phyloP scores from a whole-genome alignment of 2,888 invertebrate species.

The Ctenicera cuprea region DNA sequence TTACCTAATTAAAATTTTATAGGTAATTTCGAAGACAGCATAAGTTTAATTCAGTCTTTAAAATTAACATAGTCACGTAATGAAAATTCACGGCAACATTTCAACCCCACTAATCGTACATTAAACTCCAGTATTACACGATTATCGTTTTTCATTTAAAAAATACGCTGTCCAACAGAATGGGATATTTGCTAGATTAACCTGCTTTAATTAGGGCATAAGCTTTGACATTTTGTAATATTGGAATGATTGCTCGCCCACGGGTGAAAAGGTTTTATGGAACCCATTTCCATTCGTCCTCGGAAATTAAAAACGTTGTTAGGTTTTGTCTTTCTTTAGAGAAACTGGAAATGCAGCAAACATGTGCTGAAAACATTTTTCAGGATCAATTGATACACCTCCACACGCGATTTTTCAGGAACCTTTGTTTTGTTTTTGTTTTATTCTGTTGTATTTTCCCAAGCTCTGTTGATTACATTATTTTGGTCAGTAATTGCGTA shows the following conservation, averaged over 20 bases:
- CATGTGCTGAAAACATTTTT: not conserved
- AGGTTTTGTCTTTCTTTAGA: not conserved
- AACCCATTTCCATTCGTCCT: too few relatives aligned
- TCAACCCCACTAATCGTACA: conserved; percentile 3
- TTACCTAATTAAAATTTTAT: too few relatives aligned
- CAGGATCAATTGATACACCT: not conserved
- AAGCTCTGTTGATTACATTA: conserved; percentile 19
- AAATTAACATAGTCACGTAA: conserved; percentile 3
- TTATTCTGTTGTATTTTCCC: not conserved
- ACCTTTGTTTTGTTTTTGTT: not conserved
- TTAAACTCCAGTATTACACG: conserved; percentile 13
- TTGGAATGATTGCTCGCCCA: not conserved
- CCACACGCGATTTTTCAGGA: not conserved
- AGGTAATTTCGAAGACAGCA: too few relatives aligned
- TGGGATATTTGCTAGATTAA: conserved; percentile 8
- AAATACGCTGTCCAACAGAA: conserved; percentile 3
- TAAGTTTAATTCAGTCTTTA: conserved; percentile 7
- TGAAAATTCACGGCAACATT: not conserved
- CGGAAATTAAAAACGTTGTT: too few relatives aligned
- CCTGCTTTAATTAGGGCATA: conserved; percentile 4
- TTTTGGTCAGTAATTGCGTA: conserved; percentile 23
- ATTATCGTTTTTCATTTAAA: conserved; percentile 22
- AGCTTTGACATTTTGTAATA: conserved; percentile 11
- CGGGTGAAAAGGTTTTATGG: too few relatives aligned
- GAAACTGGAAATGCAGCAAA: not conserved